Percentiles rank a stretch among this genome's conserved stretches.
Conservation (phyloP, 2,888 invertebrate species). For the Diploptera punctata region DNA sequence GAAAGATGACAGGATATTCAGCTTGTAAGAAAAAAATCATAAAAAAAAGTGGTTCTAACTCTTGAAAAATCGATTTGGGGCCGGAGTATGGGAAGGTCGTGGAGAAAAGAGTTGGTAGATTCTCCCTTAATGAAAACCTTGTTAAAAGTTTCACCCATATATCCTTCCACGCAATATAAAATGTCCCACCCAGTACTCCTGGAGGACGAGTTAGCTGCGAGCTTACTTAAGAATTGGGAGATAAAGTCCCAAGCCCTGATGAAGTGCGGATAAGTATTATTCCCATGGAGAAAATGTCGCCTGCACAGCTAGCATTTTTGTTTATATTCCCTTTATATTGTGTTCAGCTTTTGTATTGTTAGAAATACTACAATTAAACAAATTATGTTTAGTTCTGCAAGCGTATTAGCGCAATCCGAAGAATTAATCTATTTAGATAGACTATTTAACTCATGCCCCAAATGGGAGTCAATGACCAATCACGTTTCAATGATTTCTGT, state of each 20-base stretch:
- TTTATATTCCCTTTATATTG: no score
- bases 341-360: no score
- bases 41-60: background rate
- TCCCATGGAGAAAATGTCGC: no score
- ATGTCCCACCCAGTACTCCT: constrained; percentile 7
- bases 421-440: no score
- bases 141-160: constrained; percentile 42
- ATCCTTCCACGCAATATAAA: constrained; percentile 37
- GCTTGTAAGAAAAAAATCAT: background rate
- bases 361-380: no score
- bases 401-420: no score
- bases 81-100: background rate
- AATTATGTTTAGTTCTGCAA: no score
- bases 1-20: background rate
- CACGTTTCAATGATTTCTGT: no score
- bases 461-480: no score
- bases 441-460: no score
- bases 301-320: no score
- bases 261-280: no score
- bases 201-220: background rate
- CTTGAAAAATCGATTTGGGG: constrained; percentile 16
- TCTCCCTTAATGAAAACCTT: constrained; percentile 39
- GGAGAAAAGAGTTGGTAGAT: background rate
- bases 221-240: background rate
- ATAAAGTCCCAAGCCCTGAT: background rate